Evolutionary conservation across 1,140 invertebrate species (phyloP).

Genomic region (Druon quercuslanigerum): DNA sequence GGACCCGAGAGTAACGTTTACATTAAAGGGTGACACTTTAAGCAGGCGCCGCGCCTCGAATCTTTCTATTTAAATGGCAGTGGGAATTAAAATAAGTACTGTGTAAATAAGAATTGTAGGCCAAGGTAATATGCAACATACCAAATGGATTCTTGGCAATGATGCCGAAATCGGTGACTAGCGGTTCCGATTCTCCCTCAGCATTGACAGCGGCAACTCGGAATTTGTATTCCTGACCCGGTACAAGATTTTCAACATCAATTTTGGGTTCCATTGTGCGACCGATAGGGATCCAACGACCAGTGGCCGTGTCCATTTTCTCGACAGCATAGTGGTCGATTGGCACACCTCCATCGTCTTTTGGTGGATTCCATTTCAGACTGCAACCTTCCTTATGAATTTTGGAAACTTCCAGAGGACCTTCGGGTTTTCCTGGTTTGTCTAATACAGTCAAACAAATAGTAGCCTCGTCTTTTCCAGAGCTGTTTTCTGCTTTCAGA

Average conservation of each 20-base stretch:
- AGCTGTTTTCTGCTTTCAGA: conserved; percentile 93
- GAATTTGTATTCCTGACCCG: conserved; percentile 98
- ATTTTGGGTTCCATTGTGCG: conserved; percentile 88
- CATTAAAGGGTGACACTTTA: conserved; percentile 13
- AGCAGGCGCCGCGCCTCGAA: neutral
- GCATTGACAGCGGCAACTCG: conserved; percentile 95
- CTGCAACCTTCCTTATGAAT: conserved; percentile 95
- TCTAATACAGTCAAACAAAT: conserved; percentile 91
- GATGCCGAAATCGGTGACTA: conserved; percentile 91
- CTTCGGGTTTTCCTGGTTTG: conserved; percentile 92
- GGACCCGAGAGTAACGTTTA: neutral
- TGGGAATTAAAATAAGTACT: conserved; percentile 12
- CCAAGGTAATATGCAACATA: conserved; percentile 68
- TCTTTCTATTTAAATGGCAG: conserved; percentile 23
- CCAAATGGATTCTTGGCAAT: conserved; percentile 98
- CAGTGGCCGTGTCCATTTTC: conserved; percentile 90
- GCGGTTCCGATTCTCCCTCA: conserved; percentile 94
- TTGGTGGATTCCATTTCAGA: conserved; percentile 95
- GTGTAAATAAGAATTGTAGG: conserved; percentile 3
- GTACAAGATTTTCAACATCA: conserved; percentile 88
- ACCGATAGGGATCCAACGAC: conserved; percentile 90
- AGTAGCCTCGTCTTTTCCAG: conserved; percentile 93
- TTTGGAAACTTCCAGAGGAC: conserved; percentile 92
- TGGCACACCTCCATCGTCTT: conserved; percentile 93
- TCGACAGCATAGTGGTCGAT: conserved; percentile 95